Base-by-base conservation (phyloP, 2,113 vertebrate species). In the Crocuta crocuta region DNA sequence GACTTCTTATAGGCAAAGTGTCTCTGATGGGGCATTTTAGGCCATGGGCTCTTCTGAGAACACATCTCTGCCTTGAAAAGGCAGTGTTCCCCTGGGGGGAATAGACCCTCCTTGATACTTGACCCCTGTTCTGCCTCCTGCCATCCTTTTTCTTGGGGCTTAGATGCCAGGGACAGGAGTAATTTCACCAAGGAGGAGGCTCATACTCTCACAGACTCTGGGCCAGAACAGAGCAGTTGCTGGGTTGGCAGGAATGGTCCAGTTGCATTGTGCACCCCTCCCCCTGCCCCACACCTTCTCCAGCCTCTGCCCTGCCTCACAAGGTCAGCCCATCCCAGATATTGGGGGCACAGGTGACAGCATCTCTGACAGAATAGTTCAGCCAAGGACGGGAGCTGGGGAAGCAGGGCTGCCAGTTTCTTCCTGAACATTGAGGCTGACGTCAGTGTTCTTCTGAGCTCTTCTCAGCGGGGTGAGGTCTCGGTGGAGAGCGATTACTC, bases 251-350 rank as follows among this genome's bases (percentile, higher is more conserved):
- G 55, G 31, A 55, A 26, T 2, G 0, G 48, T 28, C 68, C 17
- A 8, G n/a, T 10, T 16, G 53, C 79, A 48, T 53, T 11, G 0
- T 33, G 82, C 19, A 53, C 48, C 1, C 0, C 35, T 2, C 5
- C 5, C 35, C 26, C 26, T 2, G 4, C 61, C 61, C 33, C 7
- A 0, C 1, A 31, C 73, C 28, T 8, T n/a, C 88, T 79, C 39
- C 33, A 68, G 33, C 65, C 71, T 48, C 76, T 65, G 33, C 33
- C 63, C 19, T 70, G 58, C 55, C 68, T 71, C 53, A 55, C 0
- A 0, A 21, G 55, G 80, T 28, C 53, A 79, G 53, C 70, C 0
- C 7, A 23, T 17, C 61, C 45, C 95, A 81, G 83, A 16, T 24
- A 10, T 26, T 6, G 2, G 43, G 39, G 80, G 35, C 35, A 16